Evolutionary conservation across 2,797 vertebrate genomes (phyloP), one percentile per base, ranked within the genome.

Genomic region (Muscicapa striata): DNA sequence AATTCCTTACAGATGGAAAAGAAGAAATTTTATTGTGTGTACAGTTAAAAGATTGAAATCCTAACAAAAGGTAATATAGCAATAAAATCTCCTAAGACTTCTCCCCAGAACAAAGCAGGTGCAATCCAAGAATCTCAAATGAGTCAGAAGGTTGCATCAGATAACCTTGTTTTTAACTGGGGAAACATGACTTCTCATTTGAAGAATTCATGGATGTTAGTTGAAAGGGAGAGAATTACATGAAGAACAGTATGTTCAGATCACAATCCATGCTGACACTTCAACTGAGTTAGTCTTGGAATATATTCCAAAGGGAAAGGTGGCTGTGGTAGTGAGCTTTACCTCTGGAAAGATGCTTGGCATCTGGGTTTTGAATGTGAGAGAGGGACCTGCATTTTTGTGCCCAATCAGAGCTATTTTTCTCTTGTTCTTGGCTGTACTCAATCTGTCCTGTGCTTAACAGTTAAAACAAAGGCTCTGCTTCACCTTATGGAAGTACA

Each of bases 261-360:
- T 48, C 2, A 48, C 22, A 48, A 13, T 48, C 46, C 46, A 46
- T 46, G 45, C 45, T 46, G 22, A 21, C 22, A 46, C 23, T 17
- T 43, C 18, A 30, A 0, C 10, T 1, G 0, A 34, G 6, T 48
- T 6, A 5, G 24, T 24, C 72, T 30, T 67, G 32, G n/a, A 59
- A 23, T 59, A 4, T 23, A 20, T 85, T 48, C 61, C 16, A 26
- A 9, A 82, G 16, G 36, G 40, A 23, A 57, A 1, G 19, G 29
- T 0, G 1, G 5, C 13, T 8, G 0, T 1, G 12, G 15, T 24
- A 26, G 32, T 58, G 48, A 72, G 7, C 15, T 48, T 84, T 8
- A 14, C 10, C 19, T 81, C 32, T 38, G 34, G 34, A 45, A 55
- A 61, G 38, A 30, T 9, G 27, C 2, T 38, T n/a, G 5, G 17